Percentiles rank a stretch among this genome's conserved stretches.
Conservation (phyloP, 2,888 invertebrate species). For the Geophilus truncorum region DNA sequence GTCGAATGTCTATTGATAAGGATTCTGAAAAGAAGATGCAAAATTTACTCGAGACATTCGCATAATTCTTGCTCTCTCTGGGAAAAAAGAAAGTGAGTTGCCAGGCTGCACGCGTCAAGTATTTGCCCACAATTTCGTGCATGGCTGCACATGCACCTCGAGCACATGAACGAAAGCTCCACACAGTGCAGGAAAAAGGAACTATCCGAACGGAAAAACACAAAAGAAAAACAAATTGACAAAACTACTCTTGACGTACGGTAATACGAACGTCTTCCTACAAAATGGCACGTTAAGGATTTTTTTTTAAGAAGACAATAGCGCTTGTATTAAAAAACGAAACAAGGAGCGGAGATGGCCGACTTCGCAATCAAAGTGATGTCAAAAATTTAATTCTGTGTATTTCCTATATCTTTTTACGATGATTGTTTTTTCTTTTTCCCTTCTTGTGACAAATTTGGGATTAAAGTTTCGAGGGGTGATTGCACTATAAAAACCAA, state of each 20-base stretch:
- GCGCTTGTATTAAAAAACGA: background rate
- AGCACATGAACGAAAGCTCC: conserved; percentile 22
- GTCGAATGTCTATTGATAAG: background rate
- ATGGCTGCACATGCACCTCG: conserved; percentile 21
- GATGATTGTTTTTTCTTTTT: background rate
- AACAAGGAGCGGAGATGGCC: background rate
- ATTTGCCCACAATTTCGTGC: conserved; percentile 25
- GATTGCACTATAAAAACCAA: background rate
- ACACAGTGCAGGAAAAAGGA: conserved; percentile 15
- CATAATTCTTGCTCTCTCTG: background rate
- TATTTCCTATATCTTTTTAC: background rate
- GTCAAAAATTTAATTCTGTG: background rate
- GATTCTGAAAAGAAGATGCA: background rate
- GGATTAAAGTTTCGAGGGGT: background rate
- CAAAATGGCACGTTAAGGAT: background rate
- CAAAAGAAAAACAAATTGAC: conserved; percentile 27
- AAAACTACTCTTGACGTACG: conserved; percentile 23
- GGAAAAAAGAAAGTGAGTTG: background rate
- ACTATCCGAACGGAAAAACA: conserved; percentile 21
- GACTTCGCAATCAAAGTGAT: background rate
- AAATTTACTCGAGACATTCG: background rate
- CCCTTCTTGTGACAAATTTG: background rate
- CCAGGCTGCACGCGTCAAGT: conserved; percentile 22
- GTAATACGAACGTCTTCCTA: conserved; percentile 20
- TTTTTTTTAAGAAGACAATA: background rate